Base-by-base conservation (phyloP, 2,888 invertebrate genomes). In the Oligia fasciuncula region DNA sequence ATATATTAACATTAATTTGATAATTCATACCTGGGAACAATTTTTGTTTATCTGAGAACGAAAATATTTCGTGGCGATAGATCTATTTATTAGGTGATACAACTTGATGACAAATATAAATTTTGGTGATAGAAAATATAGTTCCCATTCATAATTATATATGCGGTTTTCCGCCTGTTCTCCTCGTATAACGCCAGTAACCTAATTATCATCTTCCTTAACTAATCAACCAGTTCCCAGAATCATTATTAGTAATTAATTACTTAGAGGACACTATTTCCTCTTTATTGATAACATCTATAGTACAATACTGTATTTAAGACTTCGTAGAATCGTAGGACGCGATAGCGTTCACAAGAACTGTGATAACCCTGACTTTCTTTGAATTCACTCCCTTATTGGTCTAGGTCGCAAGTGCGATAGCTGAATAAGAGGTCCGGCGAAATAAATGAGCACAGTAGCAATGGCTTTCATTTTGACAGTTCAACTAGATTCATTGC, bases 301-400 rank as follows among this genome's bases (percentile, higher is more conserved):
- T 71, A 68, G 19, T 63, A 80, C 63, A 71, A 71, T 71, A 43
- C 62, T 49, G 62, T 82, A 79, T 51, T 29, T 43, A 63, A 49
- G 19, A 80, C 29, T 72, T 82, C 67, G 40, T 84, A 60, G 81
- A 83, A 81, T 79, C 66, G 29, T 84, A 74, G 84, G 69, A 84
- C n/a, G 13, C 14, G 84, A 81, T 81, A 81, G 1, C 19, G 54
- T 49, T 79, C 63, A 29, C 35, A n/a, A 63, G 80, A 84, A 80
- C 35, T 23, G 4, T 49, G 85, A 80, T 83, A 83, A 68, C 65
- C 54, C 74, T 51, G 57, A 73, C 49, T 83, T 84, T 74, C 60
- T 73, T 84, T 66, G 70, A 74, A 70, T 71, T 79, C 14, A 66
- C 49, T n/a, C 66, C 14, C 11, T 54, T 43, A 60, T 35, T 75